These are phyloP conservation scores for Drosophila nigricruria DNA, from an alignment of 2,888 invertebrate genomes.

Conservation along the genomic window DNA sequence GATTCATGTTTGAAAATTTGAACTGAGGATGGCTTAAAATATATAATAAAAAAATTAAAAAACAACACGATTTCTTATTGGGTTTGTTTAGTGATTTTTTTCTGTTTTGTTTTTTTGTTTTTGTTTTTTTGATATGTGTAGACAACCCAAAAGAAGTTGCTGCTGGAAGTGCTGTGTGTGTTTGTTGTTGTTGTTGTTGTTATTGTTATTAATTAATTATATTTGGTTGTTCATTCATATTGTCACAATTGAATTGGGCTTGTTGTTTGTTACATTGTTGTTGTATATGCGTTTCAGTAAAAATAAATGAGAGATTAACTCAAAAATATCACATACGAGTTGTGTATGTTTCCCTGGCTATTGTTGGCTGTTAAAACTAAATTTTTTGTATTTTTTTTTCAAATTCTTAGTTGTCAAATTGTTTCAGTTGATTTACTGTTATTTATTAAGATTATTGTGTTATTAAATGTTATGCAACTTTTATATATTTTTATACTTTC, in stretches of 20 bases:
- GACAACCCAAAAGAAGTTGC: conserved; percentile 79
- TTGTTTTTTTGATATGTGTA: conserved; percentile 65
- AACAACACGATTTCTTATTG: conserved; percentile 30
- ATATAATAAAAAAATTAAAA: conserved; percentile 55
- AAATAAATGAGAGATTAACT: conserved; percentile 74
- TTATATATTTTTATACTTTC: conserved; percentile 68
- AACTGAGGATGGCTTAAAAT: conserved; percentile 78
- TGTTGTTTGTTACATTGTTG: conserved; percentile 47
- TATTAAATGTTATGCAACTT: conserved; percentile 62
- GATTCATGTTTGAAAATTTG: conserved; percentile 59
- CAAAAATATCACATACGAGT: conserved; percentile 85
- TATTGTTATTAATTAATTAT: conserved; percentile 26
- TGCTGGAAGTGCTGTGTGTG: conserved; percentile 75
- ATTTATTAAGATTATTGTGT: conserved; percentile 37
- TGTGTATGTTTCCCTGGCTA: conserved; percentile 85
- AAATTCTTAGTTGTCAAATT: conserved; percentile 67
- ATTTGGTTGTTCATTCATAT: conserved; percentile 64
- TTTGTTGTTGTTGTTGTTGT: conserved; percentile 47
- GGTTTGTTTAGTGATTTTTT: conserved; percentile 7
- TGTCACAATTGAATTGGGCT: conserved; percentile 62
- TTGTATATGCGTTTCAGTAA: conserved; percentile 51
- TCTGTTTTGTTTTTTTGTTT: conserved; percentile 4
- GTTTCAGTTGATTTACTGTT: conserved; percentile 52
- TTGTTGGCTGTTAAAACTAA: conserved; percentile 84
- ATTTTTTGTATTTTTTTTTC: conserved; percentile 60